These are phyloP conservation scores for Agonum fuliginosum DNA, from an alignment of 2,888 invertebrate genomes.

Conservation along the genomic window DNA sequence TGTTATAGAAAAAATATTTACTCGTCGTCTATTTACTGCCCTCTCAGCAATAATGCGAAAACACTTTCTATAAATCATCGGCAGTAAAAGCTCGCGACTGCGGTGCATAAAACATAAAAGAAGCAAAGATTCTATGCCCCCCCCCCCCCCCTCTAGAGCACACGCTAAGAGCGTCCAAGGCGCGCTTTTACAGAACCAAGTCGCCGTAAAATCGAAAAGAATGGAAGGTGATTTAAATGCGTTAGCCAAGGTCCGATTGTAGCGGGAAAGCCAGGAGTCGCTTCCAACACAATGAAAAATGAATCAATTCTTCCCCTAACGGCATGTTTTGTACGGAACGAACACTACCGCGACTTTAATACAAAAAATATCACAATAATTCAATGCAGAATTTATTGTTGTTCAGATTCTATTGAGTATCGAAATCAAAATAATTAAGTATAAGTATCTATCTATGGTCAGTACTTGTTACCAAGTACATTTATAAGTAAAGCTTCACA, in stretches of 20 bases:
- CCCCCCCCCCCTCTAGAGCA: constrained; percentile 8
- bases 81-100: neutral
- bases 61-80: constrained; percentile 6
- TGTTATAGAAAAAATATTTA: constrained; percentile 44
- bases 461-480: no score
- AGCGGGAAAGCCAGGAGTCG: constrained; percentile 23
- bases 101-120: constrained; percentile 6
- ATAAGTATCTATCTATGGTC: no score
- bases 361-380: no score
- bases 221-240: constrained; percentile 66
- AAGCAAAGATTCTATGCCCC: neutral
- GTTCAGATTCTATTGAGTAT: no score
- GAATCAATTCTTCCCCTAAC: constrained; percentile 27
- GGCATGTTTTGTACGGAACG: neutral
- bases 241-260: constrained; percentile 43
- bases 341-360: no score
- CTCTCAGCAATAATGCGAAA: neutral
- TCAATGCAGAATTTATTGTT: no score
- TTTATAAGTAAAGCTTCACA: no score
- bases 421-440: no score
- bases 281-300: constrained; percentile 48
- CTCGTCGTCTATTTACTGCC: neutral
- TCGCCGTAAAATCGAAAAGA: constrained; percentile 66
- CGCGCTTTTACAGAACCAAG: constrained; percentile 61
- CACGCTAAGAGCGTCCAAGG: constrained; percentile 26